Evolutionary conservation across 2,797 vertebrate species (phyloP).

Genomic region (Clarias laeviceps): DNA sequence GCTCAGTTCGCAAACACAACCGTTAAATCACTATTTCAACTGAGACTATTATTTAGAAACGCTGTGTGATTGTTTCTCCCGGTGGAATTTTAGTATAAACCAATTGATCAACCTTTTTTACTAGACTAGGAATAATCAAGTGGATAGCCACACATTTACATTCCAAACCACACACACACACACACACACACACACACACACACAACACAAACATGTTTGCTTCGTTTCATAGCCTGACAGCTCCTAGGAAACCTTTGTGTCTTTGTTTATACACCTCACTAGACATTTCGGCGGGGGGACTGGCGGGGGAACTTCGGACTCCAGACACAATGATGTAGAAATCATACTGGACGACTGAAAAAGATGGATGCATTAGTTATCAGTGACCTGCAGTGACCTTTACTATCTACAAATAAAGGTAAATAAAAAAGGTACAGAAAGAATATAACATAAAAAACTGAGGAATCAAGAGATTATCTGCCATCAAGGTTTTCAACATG

Average conservation of each 20-base stretch:
- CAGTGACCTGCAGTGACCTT: neutral
- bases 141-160: constrained; percentile 13
- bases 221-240: constrained; percentile 20
- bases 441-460: too few relatives aligned
- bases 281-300: neutral
- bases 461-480: too few relatives aligned
- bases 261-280: constrained; percentile 28
- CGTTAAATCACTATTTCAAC: neutral
- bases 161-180: constrained; percentile 21
- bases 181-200: constrained; percentile 37
- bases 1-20: neutral
- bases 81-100: neutral
- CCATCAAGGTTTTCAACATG: too few relatives aligned
- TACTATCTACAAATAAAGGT: neutral
- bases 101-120: neutral
- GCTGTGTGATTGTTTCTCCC: neutral
- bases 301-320: neutral
- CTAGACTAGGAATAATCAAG: neutral
- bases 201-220: constrained; percentile 14
- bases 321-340: constrained; percentile 14
- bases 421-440: too few relatives aligned
- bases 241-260: constrained; percentile 40
- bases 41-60: neutral
- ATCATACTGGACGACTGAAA: neutral
- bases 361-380: neutral